These are phyloP conservation scores for Callyntrura sp. DNA, from an alignment of 2,888 invertebrate species.

Conservation along the genomic window DNA sequence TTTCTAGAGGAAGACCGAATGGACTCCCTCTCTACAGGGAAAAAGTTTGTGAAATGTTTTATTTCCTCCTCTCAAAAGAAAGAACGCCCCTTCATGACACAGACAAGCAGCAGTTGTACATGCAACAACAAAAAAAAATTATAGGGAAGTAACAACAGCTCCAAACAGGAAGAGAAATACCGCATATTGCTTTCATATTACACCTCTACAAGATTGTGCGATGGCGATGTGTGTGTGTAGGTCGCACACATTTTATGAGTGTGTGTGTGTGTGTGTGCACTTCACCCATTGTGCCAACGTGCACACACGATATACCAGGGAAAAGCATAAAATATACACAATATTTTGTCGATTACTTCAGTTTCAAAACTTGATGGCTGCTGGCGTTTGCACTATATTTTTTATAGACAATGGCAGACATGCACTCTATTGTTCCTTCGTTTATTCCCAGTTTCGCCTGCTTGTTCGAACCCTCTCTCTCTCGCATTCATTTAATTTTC, in stretches of 20 bases:
- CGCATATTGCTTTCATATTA: not conserved
- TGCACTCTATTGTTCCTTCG: not conserved
- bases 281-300: slow-evolving; percentile 13
- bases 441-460: too few relatives aligned
- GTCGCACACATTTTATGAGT: too few relatives aligned
- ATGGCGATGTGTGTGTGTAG: not conserved
- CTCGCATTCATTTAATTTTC: slow-evolving; percentile 54
- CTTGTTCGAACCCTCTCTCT: slow-evolving; percentile 29
- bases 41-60: slow-evolving; percentile 23
- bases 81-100: slow-evolving; percentile 65
- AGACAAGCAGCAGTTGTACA: slow-evolving; percentile 5
- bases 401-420: slow-evolving; percentile 45
- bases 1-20: too few relatives aligned
- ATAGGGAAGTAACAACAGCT: not conserved
- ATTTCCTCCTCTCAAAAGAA: slow-evolving; percentile 58
- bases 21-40: not conserved
- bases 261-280: not conserved
- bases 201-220: not conserved
- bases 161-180: slow-evolving; percentile 36
- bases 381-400: slow-evolving; percentile 49
- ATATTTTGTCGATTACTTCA: slow-evolving; percentile 38
- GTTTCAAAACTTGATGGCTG: slow-evolving; percentile 25
- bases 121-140: slow-evolving; percentile 8
- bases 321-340: not conserved
- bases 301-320: not conserved